Evolutionary conservation across 1,140 invertebrate genomes (phyloP), one percentile per base, ranked within the genome.

Genomic region (Drosophila pruinosa): DNA sequence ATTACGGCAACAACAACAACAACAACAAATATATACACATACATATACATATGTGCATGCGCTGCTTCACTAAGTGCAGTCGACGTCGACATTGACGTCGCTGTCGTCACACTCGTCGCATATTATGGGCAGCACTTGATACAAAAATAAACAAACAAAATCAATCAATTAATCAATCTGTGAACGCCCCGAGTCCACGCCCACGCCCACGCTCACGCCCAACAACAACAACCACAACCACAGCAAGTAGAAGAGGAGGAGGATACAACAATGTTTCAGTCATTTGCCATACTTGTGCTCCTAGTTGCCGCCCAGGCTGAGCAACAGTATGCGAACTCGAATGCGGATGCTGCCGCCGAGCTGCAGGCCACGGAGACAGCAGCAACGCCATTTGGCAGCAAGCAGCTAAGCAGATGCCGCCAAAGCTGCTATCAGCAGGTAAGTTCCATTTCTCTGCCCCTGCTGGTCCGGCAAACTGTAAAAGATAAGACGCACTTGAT

Each of bases 81-180:
- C 62, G 57, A 65, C 65, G 65, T 70, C 50, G 36, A 21, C 57
- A 39, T 26, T 36, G 31, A 36, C 50, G 68, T 72, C 61, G 61
- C 43, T 57, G 62, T 58, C 68, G 53, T 59, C 63, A 24, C 69
- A 50, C 47, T 72, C 59, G 34, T 41, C 67, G 67, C 67, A 52
- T 56, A 64, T 73, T 76, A 73, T 63, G 73, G 47, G 53, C 73
- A 58, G 39, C 81, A 81, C 82, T 86, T 88, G 70, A 88, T 88
- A 88, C 81, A 50, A 86, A 86, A 86, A 86, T 88, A 86, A 86
- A 86, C 82, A 86, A 86, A 88, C 82, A 86, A 86, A 86, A 86
- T 86, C 78, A 86, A 86, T 86, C 81, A 86, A 86, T 86, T 86
- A 88, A 86, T 86, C 82, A 86, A 86, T 85, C 81, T 86, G 80